Evolutionary conservation across 2,113 vertebrate species (phyloP).

Genomic region (Erythrolamprus reginae): DNA sequence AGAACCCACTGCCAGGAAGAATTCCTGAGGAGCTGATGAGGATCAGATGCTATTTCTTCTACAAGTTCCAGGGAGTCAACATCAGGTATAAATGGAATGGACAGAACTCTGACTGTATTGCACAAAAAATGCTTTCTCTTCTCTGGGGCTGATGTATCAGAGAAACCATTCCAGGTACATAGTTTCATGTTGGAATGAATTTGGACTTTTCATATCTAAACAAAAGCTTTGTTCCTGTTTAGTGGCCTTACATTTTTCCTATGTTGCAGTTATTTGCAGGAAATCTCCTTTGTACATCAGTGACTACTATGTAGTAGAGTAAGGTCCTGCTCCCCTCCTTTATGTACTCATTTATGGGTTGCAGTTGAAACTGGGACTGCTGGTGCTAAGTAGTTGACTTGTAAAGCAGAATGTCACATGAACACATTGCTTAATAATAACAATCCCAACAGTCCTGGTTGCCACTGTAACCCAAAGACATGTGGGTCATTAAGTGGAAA

Average conservation of each 20-base stretch:
- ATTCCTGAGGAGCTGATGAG: not conserved
- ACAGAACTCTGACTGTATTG: not conserved
- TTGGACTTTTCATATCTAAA: not conserved
- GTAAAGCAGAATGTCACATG: not conserved
- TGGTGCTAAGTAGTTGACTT: not conserved
- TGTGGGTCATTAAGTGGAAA: not conserved
- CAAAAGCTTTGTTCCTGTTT: not conserved
- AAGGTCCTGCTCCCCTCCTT: not conserved
- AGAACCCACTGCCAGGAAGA: not conserved
- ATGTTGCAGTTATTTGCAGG: not conserved
- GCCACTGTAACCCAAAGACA: not conserved
- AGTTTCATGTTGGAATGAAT: not conserved
- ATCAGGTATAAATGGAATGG: not conserved
- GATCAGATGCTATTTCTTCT: not conserved
- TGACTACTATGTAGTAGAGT: not conserved
- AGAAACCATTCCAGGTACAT: not conserved
- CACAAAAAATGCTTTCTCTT: not conserved
- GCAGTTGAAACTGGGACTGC: not conserved
- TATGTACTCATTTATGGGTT: not conserved
- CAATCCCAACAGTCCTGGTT: not conserved
- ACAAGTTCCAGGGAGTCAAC: not conserved
- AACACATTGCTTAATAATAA: not conserved
- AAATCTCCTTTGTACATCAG: not conserved
- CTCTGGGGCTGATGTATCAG: not conserved
- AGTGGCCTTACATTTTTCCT: not conserved